A percentile compares a stretch with the other conserved stretches of the same genome.
Evolutionary conservation across 1,140 invertebrate species (phyloP).

Genomic region (Lithobius niger): DNA sequence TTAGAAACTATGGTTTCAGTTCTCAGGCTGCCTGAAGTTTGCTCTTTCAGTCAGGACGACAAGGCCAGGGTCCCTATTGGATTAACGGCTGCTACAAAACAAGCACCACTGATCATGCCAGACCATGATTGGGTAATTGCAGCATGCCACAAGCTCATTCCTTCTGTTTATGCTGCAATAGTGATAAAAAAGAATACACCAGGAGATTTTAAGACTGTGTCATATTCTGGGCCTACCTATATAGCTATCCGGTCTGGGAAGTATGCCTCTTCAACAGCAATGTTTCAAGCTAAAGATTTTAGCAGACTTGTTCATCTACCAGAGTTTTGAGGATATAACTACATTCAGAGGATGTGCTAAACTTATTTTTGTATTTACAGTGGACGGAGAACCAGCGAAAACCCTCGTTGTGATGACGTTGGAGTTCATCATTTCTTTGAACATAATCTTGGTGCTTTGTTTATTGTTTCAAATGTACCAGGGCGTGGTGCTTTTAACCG

Average conservation of each 20-base stretch:
- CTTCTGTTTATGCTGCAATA: slow-evolving; percentile 26
- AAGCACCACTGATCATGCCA: slow-evolving; percentile 30
- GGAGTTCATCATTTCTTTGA: slow-evolving; percentile 28
- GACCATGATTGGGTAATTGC: slow-evolving; percentile 35
- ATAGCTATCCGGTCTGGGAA: slow-evolving; percentile 29
- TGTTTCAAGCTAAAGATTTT: slow-evolving; percentile 27
- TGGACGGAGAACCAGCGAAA: slow-evolving; percentile 33
- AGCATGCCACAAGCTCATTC: slow-evolving; percentile 27
- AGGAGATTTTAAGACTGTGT: slow-evolving; percentile 22
- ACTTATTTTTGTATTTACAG: slow-evolving; percentile 29
- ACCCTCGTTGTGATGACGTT: slow-evolving; percentile 27
- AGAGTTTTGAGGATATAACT: slow-evolving; percentile 22
- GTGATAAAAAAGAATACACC: slow-evolving; percentile 21
- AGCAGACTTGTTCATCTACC: slow-evolving; percentile 20
- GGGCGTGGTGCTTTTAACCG: slow-evolving; percentile 27
- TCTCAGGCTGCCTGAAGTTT: slow-evolving; percentile 20
- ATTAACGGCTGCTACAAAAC: slow-evolving; percentile 30
- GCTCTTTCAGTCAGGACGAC: slow-evolving; percentile 28
- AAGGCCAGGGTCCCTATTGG: slow-evolving; percentile 33
- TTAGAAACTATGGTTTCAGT: slow-evolving; percentile 18
- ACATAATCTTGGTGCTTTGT: slow-evolving; percentile 31
- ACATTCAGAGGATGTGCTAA: slow-evolving; percentile 20
- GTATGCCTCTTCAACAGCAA: slow-evolving; percentile 23
- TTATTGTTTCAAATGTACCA: slow-evolving; percentile 32
- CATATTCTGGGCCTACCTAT: slow-evolving; percentile 32